Percentiles rank a stretch among this genome's conserved stretches.
These are phyloP conservation scores for Rhinogobius similis DNA, from an alignment of 2,113 vertebrate genomes.

Conservation along the genomic window DNA sequence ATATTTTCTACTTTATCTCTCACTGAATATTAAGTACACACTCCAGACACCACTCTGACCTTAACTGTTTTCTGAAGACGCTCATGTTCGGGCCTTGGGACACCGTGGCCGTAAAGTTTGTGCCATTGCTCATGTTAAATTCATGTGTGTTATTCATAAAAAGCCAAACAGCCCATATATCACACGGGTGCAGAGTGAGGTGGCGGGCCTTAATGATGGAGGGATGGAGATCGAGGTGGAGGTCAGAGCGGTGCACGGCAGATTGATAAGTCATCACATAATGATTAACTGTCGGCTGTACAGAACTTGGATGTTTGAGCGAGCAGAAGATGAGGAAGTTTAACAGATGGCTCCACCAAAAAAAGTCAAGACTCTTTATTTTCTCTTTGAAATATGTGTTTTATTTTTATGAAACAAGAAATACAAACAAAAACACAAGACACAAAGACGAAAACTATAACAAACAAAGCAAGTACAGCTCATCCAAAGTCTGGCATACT, in stretches of 20 bases:
- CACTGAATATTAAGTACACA: not conserved
- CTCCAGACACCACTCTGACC: constrained; percentile 13
- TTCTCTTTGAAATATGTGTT: not conserved
- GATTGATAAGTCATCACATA: constrained; percentile 11
- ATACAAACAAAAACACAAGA: too few relatives aligned
- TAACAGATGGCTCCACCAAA: not conserved
- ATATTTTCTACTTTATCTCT: not conserved
- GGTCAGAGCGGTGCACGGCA: not conserved
- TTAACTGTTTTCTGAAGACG: constrained; percentile 8
- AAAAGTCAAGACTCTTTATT: not conserved
- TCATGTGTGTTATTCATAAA: constrained; percentile 8
- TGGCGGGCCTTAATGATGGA: not conserved
- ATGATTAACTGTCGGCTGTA: not conserved
- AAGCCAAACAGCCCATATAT: not conserved
- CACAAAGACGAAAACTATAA: too few relatives aligned
- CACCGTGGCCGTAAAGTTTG: not conserved
- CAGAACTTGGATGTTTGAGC: not conserved
- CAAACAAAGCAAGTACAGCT: too few relatives aligned
- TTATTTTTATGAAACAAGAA: too few relatives aligned
- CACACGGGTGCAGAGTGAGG: not conserved
- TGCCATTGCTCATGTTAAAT: constrained; percentile 17
- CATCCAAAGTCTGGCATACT: too few relatives aligned
- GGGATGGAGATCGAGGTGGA: constrained; percentile 1
- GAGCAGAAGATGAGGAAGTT: not conserved
- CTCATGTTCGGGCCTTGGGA: not conserved